Evolutionary conservation across 2,113 vertebrate genomes (phyloP).

Genomic region (Rousettus leschenaultii): DNA sequence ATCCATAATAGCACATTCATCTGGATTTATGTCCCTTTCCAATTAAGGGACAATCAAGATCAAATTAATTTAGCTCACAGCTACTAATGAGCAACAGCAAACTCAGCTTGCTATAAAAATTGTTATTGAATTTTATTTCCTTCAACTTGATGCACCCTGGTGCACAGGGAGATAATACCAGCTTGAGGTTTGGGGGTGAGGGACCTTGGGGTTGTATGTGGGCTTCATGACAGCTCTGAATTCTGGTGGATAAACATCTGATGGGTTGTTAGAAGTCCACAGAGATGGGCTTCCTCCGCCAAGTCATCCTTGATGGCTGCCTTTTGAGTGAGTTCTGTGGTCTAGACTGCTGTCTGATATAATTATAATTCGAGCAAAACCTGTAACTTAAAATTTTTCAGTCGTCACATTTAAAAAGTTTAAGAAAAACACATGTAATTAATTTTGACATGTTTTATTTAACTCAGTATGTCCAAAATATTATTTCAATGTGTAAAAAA

Average conservation of each 20-base stretch:
- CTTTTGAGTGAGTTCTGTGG: neutral
- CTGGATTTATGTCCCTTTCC: constrained; percentile 66
- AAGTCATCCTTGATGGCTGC: neutral
- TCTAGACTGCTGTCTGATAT: neutral
- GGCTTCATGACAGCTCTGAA: neutral
- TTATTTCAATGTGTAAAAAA: constrained; percentile 7
- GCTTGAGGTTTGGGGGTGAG: neutral
- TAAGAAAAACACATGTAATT: neutral
- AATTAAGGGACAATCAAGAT: constrained; percentile 72
- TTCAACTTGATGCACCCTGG: neutral
- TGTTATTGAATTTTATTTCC: constrained; percentile 70
- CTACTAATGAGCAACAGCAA: constrained; percentile 67
- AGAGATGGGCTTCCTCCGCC: neutral
- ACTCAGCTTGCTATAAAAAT: constrained; percentile 67
- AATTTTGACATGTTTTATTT: neutral
- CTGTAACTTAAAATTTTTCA: neutral
- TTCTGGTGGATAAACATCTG: neutral
- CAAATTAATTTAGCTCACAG: constrained; percentile 68
- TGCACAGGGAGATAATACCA: neutral
- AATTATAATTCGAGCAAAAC: neutral
- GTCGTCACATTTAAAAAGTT: neutral
- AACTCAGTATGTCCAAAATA: neutral
- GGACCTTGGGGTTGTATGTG: neutral
- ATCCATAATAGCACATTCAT: constrained; percentile 50
- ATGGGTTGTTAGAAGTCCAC: neutral